These are phyloP conservation scores for Melanocharis versteri DNA, from an alignment of 2,113 vertebrate species.

Conservation along the genomic window DNA sequence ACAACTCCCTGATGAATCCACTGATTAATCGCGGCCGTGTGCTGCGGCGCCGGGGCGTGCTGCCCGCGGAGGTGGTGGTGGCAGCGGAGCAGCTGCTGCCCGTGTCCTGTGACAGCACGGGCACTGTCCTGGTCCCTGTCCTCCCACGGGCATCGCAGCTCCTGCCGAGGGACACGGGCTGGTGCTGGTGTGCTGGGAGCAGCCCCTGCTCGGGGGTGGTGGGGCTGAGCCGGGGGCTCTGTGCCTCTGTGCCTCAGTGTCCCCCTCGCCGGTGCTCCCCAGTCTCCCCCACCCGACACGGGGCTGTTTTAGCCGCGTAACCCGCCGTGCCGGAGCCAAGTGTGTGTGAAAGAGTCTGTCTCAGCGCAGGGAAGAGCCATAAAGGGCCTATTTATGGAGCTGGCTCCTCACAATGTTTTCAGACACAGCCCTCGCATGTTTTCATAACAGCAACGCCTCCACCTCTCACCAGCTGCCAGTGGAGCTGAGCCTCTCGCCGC, in stretches of 20 bases:
- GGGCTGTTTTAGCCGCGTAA: not conserved
- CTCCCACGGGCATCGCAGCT: not conserved
- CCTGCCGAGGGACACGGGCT: not conserved
- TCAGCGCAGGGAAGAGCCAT: not conserved
- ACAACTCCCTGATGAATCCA: not conserved
- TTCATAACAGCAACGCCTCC: constrained; percentile 52
- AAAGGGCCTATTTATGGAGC: constrained; percentile 42
- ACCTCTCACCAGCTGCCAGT: constrained; percentile 10
- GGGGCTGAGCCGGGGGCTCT: not conserved
- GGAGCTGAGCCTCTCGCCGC: not conserved
- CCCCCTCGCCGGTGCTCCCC: not conserved
- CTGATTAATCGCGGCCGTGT: not conserved
- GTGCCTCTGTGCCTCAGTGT: not conserved
- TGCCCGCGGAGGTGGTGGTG: not conserved
- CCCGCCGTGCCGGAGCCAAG: not conserved
- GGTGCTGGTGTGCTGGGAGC: fast-evolving
- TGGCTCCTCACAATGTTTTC: constrained; percentile 50
- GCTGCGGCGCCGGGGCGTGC: not conserved
- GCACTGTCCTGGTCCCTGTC: not conserved
- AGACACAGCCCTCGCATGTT: constrained; percentile 57
- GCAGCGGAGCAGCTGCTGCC: not conserved
- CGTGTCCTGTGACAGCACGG: not conserved
- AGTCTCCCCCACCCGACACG: fast-evolving
- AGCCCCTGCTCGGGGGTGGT: not conserved
- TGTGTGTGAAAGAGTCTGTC: not conserved